A percentile compares a stretch with the other conserved stretches of the same genome.
phyloP scores from a whole-genome alignment of 2,888 invertebrate genomes.

The Caenorhabditis zanzibari region DNA sequence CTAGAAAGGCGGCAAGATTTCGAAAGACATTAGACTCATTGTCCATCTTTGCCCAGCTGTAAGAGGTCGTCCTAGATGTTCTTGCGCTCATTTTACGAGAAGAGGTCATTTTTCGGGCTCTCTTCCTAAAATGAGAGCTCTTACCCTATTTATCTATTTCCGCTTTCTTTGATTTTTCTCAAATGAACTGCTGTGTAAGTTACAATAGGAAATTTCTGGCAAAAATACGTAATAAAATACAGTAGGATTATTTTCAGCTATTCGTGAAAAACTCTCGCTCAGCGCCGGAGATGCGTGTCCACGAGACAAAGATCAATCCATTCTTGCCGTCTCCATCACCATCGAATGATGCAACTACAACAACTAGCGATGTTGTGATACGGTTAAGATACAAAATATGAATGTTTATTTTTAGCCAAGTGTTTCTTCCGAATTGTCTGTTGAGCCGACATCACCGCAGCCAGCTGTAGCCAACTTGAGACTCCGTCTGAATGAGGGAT shows the following conservation, averaged over 20 bases:
- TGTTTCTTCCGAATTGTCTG: slow-evolving; percentile 57
- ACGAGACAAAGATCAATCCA: slow-evolving; percentile 55
- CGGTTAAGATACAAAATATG: background rate
- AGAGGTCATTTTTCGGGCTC: background rate
- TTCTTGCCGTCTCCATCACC: slow-evolving; percentile 62
- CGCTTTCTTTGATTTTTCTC: background rate
- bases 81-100: slow-evolving; percentile 11
- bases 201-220: background rate
- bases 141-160: background rate
- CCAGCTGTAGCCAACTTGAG: slow-evolving; percentile 48
- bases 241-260: slow-evolving; percentile 46
- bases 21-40: background rate
- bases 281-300: slow-evolving; percentile 65
- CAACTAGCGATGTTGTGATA: slow-evolving; percentile 60
- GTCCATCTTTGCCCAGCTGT: slow-evolving; percentile 11
- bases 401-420: slow-evolving; percentile 60
- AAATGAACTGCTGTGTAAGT: background rate
- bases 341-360: slow-evolving; percentile 60
- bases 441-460: slow-evolving; percentile 25
- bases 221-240: too few relatives aligned
- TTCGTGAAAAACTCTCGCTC: slow-evolving; percentile 65
- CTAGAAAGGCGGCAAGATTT: slow-evolving; percentile 1
- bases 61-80: slow-evolving; percentile 21
- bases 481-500: slow-evolving; percentile 56
- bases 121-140: slow-evolving; percentile 1